Evolutionary conservation across 2,113 vertebrate genomes (phyloP), one percentile per base, ranked within the genome.

Genomic region (Microtus montanus): DNA sequence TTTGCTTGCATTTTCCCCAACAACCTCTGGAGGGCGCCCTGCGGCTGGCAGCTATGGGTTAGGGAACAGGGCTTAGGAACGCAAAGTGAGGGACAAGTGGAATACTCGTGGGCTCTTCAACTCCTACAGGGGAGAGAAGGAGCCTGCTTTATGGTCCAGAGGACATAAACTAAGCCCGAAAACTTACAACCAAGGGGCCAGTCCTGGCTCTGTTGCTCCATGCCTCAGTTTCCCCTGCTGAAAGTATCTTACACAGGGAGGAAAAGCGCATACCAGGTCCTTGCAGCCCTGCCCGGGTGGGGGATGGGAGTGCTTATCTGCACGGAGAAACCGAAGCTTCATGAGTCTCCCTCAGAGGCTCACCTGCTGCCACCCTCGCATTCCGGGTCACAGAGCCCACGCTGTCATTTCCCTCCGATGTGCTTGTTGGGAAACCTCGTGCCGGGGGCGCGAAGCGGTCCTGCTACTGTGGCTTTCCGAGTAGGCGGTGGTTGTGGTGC

Each of bases 1-100:
- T n/a, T 96, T 58, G 41, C 64, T 11, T 96, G 96, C 58, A 44
- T 93, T 96, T 96, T 52, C 38, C 64, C 35, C 22, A 49, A 38
- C 2, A 35, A 12, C 78, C 95, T 66, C 94, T 19, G 71, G 92
- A 84, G 86, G 96, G 92, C n/a, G 8, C 58, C 92, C 90, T 96
- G 94, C 85, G 7, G 9, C 66, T 5, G 52, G 1, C 6, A 66
- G 64, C 80, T 64, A 14, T 5, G 86, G 73, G 44, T 4, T 52
- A 83, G 47, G 35, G 64, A 85, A 22, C 14, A 7, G 22, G 52
- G 61, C 33, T 90, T 63, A 33, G 17, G 19, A 20, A 86, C 13
- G 44, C 13, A 4, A 74, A 71, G 77, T 3, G n/a, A 77, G n/a
- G 84, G 38, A 13, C 58, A 13, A 33, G 41, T 38, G 89, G 73